Base-by-base conservation (phyloP, 2,797 vertebrate genomes). In the Anolis apletophallus region DNA sequence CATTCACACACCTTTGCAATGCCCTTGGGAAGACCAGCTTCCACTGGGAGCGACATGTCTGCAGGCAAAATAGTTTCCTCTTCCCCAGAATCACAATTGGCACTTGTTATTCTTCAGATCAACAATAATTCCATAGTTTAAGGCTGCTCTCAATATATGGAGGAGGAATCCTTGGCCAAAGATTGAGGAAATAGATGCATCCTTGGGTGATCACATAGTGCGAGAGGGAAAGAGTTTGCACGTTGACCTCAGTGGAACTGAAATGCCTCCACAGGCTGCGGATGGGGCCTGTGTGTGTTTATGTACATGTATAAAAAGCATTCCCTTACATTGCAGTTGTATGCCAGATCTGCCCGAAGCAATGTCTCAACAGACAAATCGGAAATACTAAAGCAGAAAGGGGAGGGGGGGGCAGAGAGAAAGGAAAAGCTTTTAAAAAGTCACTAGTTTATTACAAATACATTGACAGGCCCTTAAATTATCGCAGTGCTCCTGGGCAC, bases 391-490 rank as follows among this genome's bases (percentile, higher is more conserved):
- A 71, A 61, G 32, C 40, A 23, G n/a, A n/a, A 79, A 46, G 46
- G 46, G 46, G 19, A 7, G 36, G 11, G 71, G 13, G 21, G 29
- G 19, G 3, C 9, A 26, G 10, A 29, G 12, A 29, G 3, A 85
- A 79, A n/a, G 52, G n/a, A 12, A 68, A 29, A 68, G 13, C 17
- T 13, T 64, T 83, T 84, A 23, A 75, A 82, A 83, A 16, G 17
- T 46, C 71, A 59, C 34, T n/a, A 36, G 61, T 85, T 88, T 85
- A 69, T 76, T 75, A 76, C 76, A 16, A 59, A 76, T 85, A 81
- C 52, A 83, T 71, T 69, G 83, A 85, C 77, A 59, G 83, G 71
- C 83, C 52, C 72, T 71, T 81, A 61, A 69, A 85, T 85, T 85
- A 76, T 21, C 69, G 72, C 54, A 76, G 36, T 0, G 83, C 72